Conservation (phyloP, 2,113 vertebrate genomes). For the Datnioides undecimradiatus region DNA sequence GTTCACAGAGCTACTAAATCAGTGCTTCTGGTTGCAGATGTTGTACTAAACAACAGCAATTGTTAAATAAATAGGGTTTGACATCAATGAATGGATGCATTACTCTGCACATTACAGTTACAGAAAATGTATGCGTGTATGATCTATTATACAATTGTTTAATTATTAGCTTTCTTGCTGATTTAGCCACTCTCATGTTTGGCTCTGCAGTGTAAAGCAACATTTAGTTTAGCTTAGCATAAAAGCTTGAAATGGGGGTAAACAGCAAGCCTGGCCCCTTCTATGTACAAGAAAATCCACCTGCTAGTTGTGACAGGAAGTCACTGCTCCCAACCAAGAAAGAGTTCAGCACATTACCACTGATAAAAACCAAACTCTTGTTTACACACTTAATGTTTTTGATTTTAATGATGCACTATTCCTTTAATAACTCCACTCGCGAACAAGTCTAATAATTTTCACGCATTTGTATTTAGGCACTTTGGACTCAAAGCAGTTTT, state of each 20-base stretch:
- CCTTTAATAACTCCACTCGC: too few species aligned
- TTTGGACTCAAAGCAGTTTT: neutral
- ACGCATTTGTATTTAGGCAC: neutral
- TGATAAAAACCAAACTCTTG: neutral
- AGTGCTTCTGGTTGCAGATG: neutral
- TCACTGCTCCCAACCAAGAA: too few species aligned
- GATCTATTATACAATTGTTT: neutral
- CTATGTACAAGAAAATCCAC: neutral
- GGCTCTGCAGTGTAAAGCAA: neutral
- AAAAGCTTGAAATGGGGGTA: neutral
- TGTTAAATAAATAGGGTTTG: neutral
- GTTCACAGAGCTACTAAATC: neutral
- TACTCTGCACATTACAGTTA: neutral
- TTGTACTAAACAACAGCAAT: neutral
- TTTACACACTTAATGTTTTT: neutral
- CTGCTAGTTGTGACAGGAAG: too few species aligned
- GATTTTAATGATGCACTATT: constrained; percentile 1
- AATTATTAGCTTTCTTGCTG: neutral
- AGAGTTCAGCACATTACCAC: neutral
- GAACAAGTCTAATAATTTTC: neutral
- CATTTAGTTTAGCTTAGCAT: neutral
- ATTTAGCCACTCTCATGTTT: neutral
- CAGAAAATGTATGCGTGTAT: neutral
- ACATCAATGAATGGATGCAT: accelerated
- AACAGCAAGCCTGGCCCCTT: neutral